A percentile compares a stretch with the other conserved stretches of the same genome.
Conservation (phyloP, 2,888 invertebrate species). For the Oligia latruncula region DNA sequence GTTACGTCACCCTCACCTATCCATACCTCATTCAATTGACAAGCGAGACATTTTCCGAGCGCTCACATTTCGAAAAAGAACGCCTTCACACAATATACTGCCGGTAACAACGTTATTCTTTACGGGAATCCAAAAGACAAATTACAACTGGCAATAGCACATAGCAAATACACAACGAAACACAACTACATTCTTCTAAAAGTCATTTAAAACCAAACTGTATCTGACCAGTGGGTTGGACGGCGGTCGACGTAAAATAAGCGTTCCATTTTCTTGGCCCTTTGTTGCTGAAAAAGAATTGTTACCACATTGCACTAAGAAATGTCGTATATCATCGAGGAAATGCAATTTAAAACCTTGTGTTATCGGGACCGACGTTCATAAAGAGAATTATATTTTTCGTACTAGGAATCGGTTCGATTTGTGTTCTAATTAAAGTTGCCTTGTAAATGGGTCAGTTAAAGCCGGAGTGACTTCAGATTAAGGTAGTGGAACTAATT, state of each 20-base stretch:
- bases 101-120: slow-evolving; percentile 41
- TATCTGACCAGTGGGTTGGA: slow-evolving; percentile 63
- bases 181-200: slow-evolving; percentile 64
- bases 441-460: slow-evolving; percentile 41
- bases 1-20: not conserved
- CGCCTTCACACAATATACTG: not conserved
- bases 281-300: slow-evolving; percentile 65
- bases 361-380: slow-evolving; percentile 51
- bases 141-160: slow-evolving; percentile 47
- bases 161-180: slow-evolving; percentile 48
- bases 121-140: slow-evolving; percentile 46
- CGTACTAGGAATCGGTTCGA: slow-evolving; percentile 34
- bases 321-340: slow-evolving; percentile 59
- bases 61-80: slow-evolving; percentile 1
- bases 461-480: slow-evolving; percentile 13
- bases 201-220: slow-evolving; percentile 69
- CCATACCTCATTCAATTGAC: not conserved
- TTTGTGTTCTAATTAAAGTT: slow-evolving; percentile 47
- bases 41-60: not conserved
- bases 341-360: slow-evolving; percentile 62
- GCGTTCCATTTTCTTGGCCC: slow-evolving; percentile 62
- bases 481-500: slow-evolving; percentile 18
- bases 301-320: slow-evolving; percentile 60
- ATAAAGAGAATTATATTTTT: slow-evolving; percentile 53
- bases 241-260: slow-evolving; percentile 60